Evolutionary conservation across 2,797 vertebrate genomes (phyloP).

Genomic region (Channa striata): DNA sequence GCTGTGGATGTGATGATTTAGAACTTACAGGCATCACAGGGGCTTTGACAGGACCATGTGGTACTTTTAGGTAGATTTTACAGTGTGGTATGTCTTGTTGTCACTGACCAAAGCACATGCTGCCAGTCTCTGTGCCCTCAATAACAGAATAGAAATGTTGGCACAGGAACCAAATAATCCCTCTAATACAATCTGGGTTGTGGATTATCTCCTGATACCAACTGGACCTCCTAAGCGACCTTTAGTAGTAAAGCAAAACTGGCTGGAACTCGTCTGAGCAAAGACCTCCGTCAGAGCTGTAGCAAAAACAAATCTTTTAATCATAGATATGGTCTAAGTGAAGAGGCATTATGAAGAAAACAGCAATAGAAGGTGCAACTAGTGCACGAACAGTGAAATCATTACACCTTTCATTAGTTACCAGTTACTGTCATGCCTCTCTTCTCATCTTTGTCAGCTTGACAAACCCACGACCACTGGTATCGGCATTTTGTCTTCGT

Average conservation of each 20-base stretch:
- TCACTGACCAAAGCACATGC: background rate
- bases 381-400: background rate
- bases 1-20: background rate
- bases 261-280: background rate
- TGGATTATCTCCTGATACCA: conserved; percentile 71
- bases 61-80: background rate
- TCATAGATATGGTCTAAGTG: background rate
- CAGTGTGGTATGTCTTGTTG: background rate
- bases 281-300: background rate
- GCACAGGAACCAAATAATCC: conserved; percentile 65
- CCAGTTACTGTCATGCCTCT: background rate
- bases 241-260: conserved; percentile 33
- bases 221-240: conserved; percentile 36
- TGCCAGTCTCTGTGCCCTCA: conserved; percentile 20
- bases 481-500: background rate
- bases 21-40: background rate
- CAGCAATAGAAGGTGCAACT: background rate
- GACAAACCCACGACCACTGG: background rate
- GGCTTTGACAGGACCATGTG: background rate
- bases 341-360: background rate
- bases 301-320: background rate
- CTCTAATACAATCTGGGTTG: conserved; percentile 57
- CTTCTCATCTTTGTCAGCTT: background rate
- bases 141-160: conserved; percentile 38
- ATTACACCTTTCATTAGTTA: too few relatives aligned